Evolutionary conservation across 2,888 invertebrate genomes (phyloP).

Genomic region (Amaurobius ferox): DNA sequence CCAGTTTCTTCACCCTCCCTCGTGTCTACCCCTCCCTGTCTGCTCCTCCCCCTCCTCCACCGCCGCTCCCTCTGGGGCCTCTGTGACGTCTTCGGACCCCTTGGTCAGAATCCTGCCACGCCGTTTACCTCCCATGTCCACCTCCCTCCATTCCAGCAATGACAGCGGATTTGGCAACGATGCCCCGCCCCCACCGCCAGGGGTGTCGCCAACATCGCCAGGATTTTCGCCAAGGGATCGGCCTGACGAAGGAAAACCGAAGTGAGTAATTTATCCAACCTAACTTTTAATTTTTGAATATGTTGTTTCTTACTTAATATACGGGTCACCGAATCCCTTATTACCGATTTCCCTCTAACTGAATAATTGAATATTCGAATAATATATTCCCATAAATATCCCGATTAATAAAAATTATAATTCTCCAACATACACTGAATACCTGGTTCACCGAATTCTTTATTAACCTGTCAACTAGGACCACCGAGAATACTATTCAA

Average conservation of each 20-base stretch:
- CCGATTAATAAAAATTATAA: too few species aligned
- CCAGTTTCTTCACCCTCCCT: constrained; percentile 65
- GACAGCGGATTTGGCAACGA: constrained; percentile 95
- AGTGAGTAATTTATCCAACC: too few species aligned
- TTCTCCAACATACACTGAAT: too few species aligned
- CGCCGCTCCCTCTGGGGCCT: constrained; percentile 65
- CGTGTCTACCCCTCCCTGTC: constrained; percentile 73
- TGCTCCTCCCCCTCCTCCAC: constrained; percentile 73
- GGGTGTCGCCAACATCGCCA: constrained; percentile 79
- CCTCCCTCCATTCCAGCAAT: constrained; percentile 88
- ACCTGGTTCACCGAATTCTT: too few species aligned
- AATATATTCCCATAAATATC: too few species aligned
- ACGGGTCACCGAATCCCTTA: too few species aligned
- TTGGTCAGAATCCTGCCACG: constrained; percentile 68
- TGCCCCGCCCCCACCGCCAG: constrained; percentile 33
- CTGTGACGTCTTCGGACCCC: constrained; percentile 61
- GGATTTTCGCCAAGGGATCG: constrained; percentile 56
- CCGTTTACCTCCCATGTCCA: constrained; percentile 69
- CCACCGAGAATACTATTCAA: too few species aligned
- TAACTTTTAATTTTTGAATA: too few species aligned
- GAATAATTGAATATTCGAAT: too few species aligned
- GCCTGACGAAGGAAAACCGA: constrained; percentile 37
- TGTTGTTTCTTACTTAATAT: too few species aligned
- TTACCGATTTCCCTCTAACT: too few species aligned
- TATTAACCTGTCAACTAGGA: too few species aligned